Conservation (phyloP, 2,888 invertebrate genomes). For the Selenia dentaria region DNA sequence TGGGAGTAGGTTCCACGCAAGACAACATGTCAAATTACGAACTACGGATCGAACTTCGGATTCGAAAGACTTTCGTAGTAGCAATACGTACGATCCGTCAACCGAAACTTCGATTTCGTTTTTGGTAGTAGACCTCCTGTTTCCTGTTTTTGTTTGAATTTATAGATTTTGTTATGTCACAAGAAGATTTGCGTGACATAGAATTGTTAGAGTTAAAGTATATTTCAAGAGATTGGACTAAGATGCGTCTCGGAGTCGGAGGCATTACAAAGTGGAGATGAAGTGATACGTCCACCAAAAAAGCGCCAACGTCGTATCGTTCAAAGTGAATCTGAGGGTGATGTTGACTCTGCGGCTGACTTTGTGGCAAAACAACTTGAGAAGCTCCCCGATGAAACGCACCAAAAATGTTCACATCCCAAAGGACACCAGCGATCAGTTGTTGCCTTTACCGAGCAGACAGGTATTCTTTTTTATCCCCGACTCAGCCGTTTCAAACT, state of each 20-base stretch:
- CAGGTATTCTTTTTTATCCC: too few species aligned
- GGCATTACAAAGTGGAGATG: conserved; percentile 8
- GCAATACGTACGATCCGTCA: too few species aligned
- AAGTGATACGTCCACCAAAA: conserved; percentile 7
- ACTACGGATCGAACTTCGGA: too few species aligned
- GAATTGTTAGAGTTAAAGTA: conserved; percentile 19
- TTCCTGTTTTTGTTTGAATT: too few species aligned
- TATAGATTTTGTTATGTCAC: conserved; percentile 11
- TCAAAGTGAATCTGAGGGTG: conserved; percentile 15
- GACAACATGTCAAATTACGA: too few species aligned
- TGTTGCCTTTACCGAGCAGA: conserved; percentile 11
- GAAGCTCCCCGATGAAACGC: conserved; percentile 2
- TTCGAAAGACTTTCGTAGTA: too few species aligned
- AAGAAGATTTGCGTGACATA: conserved; percentile 16
- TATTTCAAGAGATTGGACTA: conserved; percentile 10
- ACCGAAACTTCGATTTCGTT: too few species aligned
- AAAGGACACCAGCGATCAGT: conserved; percentile 14
- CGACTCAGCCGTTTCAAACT: too few species aligned
- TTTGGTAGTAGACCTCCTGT: too few species aligned
- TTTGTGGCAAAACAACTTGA: conserved; percentile 7
- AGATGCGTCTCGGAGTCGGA: conserved; percentile 6
- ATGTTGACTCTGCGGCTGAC: conserved; percentile 11
- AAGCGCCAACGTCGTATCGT: conserved; percentile 15
- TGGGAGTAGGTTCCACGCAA: too few species aligned
- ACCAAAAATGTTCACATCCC: conserved; percentile 9